Evolutionary conservation across 2,888 invertebrate species (phyloP).

Genomic region (Ophion costatus): DNA sequence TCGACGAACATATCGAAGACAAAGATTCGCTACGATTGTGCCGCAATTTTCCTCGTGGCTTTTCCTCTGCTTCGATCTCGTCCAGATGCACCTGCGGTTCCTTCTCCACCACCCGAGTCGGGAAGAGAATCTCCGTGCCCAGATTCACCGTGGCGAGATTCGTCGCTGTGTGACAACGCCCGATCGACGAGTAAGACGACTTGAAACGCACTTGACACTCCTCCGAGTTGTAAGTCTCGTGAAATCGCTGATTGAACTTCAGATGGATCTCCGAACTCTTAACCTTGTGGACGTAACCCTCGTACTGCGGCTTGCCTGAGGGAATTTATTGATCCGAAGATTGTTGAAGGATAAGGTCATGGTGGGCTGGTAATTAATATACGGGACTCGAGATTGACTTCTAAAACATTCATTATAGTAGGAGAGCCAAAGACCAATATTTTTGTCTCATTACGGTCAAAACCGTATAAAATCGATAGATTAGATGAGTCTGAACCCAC

Average conservation of each 20-base stretch:
- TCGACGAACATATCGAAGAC: conserved; percentile 67
- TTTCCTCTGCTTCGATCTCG: conserved; percentile 71
- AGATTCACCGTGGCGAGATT: conserved; percentile 86
- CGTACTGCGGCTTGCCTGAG: conserved; percentile 84
- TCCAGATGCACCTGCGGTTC: conserved; percentile 84
- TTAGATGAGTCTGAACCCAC: too few relatives aligned
- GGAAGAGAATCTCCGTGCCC: conserved; percentile 90
- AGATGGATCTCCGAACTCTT: conserved; percentile 89
- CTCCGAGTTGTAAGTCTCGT: conserved; percentile 89
- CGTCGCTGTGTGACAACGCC: conserved; percentile 91
- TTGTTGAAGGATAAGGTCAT: too few relatives aligned
- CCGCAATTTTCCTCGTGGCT: conserved; percentile 14
- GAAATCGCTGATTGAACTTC: conserved; percentile 91
- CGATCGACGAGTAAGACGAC: conserved; percentile 86
- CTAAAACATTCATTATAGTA: too few relatives aligned
- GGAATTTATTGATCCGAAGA: not conserved
- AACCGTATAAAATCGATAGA: too few relatives aligned
- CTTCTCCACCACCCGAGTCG: conserved; percentile 85
- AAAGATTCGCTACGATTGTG: conserved; percentile 66
- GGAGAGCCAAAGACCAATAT: too few relatives aligned
- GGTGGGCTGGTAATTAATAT: too few relatives aligned
- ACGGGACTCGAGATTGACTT: too few relatives aligned
- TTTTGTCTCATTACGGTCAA: too few relatives aligned
- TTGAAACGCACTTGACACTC: conserved; percentile 91
- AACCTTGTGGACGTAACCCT: conserved; percentile 90